Evolutionary conservation across 2,888 invertebrate genomes (phyloP).

Genomic region (Lumbricus terrestris): DNA sequence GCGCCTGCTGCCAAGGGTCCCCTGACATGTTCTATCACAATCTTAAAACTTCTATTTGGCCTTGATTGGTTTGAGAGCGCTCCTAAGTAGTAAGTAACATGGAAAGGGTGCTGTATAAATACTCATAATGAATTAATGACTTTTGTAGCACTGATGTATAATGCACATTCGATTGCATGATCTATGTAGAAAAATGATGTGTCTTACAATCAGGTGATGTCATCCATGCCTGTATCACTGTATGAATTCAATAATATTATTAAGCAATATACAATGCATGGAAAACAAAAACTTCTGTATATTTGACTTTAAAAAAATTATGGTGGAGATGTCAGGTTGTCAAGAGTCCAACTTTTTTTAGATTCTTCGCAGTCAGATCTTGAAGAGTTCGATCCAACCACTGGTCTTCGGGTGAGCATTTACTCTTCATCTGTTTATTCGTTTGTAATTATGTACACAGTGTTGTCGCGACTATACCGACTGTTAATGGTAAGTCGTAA

Average conservation of each 20-base stretch:
- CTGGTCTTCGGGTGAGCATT: constrained; percentile 31
- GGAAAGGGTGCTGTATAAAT: too few relatives aligned
- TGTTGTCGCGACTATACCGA: background rate
- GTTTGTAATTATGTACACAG: background rate
- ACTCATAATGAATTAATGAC: too few relatives aligned
- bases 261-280: background rate
- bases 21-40: too few relatives aligned
- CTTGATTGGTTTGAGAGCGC: too few relatives aligned
- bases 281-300: background rate
- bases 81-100: too few relatives aligned
- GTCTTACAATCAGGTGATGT: too few relatives aligned
- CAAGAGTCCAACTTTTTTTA: constrained; percentile 20
- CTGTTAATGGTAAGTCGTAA: background rate
- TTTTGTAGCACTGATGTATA: too few relatives aligned
- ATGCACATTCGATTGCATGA: too few relatives aligned
- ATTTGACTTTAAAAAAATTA: background rate
- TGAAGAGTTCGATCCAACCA: constrained; percentile 30
- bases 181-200: too few relatives aligned
- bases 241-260: background rate
- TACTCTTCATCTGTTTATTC: background rate
- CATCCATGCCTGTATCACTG: too few relatives aligned
- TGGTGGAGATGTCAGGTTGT: background rate
- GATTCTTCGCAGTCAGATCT: constrained; percentile 39
- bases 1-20: too few relatives aligned
- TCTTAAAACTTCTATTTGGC: too few relatives aligned